Percentiles rank a stretch among this genome's conserved stretches.
These are phyloP conservation scores for Heteromormyrus szaboi DNA, from an alignment of 2,797 vertebrate species.

Conservation along the genomic window DNA sequence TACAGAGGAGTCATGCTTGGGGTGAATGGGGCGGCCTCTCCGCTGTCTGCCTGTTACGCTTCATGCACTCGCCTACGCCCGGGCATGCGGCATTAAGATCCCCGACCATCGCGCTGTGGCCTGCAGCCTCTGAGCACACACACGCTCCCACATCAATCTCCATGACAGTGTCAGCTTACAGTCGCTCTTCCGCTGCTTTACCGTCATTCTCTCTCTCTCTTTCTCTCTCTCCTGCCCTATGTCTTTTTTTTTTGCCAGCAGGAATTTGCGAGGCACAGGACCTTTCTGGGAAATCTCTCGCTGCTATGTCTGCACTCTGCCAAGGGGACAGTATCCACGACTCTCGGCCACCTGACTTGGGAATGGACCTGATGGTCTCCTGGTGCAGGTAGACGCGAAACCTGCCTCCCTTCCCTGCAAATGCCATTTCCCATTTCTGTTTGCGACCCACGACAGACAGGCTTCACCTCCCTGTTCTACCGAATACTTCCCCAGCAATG, in stretches of 20 bases:
- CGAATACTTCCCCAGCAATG: not conserved
- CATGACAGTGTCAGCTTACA: not conserved
- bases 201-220: not conserved
- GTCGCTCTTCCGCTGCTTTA: not conserved
- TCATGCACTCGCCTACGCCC: slow-evolving; percentile 43
- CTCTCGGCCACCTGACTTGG: not conserved
- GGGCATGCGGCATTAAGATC: not conserved
- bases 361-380: not conserved
- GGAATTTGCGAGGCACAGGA: not conserved
- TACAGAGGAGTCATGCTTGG: slow-evolving; percentile 51
- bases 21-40: slow-evolving; percentile 34
- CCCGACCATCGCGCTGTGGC: not conserved
- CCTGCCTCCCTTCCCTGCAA: not conserved
- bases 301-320: not conserved
- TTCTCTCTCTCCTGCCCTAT: not conserved
- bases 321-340: not conserved
- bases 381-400: not conserved
- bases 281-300: not conserved
- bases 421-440: not conserved
- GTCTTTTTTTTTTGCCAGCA: not conserved
- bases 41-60: not conserved
- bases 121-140: not conserved
- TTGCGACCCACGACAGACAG: not conserved
- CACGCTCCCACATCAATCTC: slow-evolving; percentile 9
- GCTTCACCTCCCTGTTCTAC: not conserved